A percentile compares a stretch with the other conserved stretches of the same genome.
Evolutionary conservation across 2,888 invertebrate species (phyloP).

Genomic region (Athalia rosae): DNA sequence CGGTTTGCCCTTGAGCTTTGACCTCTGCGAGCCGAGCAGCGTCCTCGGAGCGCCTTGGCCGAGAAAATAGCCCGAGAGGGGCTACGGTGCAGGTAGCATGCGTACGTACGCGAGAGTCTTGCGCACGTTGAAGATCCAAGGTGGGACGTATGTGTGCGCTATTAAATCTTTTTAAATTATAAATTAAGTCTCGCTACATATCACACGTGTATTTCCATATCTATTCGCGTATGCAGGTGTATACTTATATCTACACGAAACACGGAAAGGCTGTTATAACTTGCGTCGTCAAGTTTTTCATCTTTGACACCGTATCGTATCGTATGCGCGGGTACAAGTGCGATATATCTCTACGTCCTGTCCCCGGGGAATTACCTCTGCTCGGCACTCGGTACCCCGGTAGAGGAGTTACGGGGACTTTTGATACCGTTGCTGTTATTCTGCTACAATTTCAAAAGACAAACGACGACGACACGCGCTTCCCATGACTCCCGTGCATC

Average conservation of each 20-base stretch:
- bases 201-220: too few species aligned
- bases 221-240: too few species aligned
- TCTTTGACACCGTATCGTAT: slow-evolving; percentile 40
- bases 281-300: slow-evolving; percentile 52
- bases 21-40: too few species aligned
- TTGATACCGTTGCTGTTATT: slow-evolving; percentile 35
- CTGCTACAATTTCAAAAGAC: background rate
- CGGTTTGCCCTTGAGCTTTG: too few species aligned
- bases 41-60: too few species aligned
- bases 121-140: background rate
- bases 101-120: too few species aligned
- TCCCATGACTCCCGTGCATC: slow-evolving; percentile 27
- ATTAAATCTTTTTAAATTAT: background rate
- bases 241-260: slow-evolving; percentile 46
- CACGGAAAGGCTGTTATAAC: slow-evolving; percentile 68
- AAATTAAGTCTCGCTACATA: background rate
- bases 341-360: background rate
- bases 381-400: background rate
- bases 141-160: background rate
- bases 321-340: too few species aligned
- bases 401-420: too few species aligned
- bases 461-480: slow-evolving; percentile 2
- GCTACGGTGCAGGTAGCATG: too few species aligned
- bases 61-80: too few species aligned
- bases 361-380: slow-evolving; percentile 17